phyloP scores from a whole-genome alignment of 2,797 vertebrate genomes.

The Rhynchotus rufescens region DNA sequence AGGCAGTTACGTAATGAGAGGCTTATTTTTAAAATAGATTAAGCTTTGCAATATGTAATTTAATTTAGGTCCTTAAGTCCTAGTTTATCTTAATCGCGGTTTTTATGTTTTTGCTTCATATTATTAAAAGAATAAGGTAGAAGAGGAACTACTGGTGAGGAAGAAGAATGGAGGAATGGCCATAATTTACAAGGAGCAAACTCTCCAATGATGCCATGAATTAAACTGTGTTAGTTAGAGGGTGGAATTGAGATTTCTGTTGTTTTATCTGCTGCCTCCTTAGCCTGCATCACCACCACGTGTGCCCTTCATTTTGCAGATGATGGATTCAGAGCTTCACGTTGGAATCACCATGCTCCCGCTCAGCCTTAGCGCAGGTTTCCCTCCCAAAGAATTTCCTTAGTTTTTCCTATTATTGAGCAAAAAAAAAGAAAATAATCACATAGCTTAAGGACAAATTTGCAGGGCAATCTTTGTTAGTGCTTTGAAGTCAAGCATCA shows the following conservation, averaged over 20 bases:
- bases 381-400: neutral
- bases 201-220: neutral
- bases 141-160: neutral
- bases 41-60: neutral
- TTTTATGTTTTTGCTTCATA: neutral
- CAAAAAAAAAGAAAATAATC: neutral
- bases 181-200: neutral
- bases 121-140: neutral
- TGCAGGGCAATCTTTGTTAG: constrained; percentile 37
- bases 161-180: neutral
- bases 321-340: neutral
- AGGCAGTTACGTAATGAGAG: neutral
- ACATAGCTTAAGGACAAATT: constrained; percentile 38
- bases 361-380: neutral
- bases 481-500: constrained; percentile 57
- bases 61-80: neutral
- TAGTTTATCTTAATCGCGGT: neutral
- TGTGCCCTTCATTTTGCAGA: neutral
- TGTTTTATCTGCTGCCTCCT: neutral
- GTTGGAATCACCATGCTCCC: neutral
- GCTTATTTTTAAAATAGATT: neutral
- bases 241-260: neutral
- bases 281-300: neutral
- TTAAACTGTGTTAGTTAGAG: neutral
- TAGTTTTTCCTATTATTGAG: constrained; percentile 23